Evolutionary conservation across 2,888 invertebrate species (phyloP), one percentile per base, ranked within the genome.

Genomic region (Elgonia sp.): DNA sequence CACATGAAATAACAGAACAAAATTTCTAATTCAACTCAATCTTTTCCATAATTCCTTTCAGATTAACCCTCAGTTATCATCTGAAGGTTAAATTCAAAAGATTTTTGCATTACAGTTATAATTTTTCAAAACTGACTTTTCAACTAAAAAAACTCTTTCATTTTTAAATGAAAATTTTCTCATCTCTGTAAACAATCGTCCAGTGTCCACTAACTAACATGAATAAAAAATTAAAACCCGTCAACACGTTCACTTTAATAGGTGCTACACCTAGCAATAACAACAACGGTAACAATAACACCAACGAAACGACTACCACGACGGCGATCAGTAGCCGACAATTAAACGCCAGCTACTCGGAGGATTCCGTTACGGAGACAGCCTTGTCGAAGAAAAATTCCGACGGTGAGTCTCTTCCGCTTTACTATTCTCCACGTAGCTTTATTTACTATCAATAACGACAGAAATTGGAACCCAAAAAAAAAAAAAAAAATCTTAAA

Each of bases 351-450:
- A 96, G 97, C 95, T 96, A 96, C 95, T 97, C 97, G 95, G 97
- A 97, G 95, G 97, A 97, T 95, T 97, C 97, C 91, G 97, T 97
- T 94, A 96, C 97, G 92, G 97, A 97, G 95, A 97, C 97, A 93
- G 96, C 97, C 94, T 96, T 97, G 95, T 96, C 97, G 95, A 97
- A 97, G 96, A 97, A 96, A 96, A 97, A 97, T 95, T 97, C 97
- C 92, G 97, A 97, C 95, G 97, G 97, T 97, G 96, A 96, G 97
- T 96, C 21, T 57, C 63, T 67, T 60, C 53, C 57, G 79, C 29
- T 67, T 77, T 82, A 77, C 18, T 73, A 70, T 72, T 80, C 63
- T 53, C 39, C 70, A 75, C 21, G 18, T 65, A 80, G 57, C 62
- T 77, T 84, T 81, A 77, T 63, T 63, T 77, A 46, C 69, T 69